Evolutionary conservation across 2,888 invertebrate genomes (phyloP).

Genomic region (Troides aeacus): DNA sequence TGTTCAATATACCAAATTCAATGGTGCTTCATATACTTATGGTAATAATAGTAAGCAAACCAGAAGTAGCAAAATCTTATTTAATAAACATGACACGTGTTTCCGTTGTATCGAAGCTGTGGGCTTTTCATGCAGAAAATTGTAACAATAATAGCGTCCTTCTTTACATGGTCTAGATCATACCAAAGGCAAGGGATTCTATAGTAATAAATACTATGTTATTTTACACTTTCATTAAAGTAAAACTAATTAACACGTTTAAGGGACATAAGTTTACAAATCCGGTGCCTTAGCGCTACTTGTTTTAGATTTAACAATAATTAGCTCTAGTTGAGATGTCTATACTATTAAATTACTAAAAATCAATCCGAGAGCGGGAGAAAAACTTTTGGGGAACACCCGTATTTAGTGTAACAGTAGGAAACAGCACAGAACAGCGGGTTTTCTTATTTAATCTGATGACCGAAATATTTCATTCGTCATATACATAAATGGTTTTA

Average conservation of each 20-base stretch:
- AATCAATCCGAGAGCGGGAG: conserved; percentile 15
- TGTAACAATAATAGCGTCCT: conserved; percentile 1
- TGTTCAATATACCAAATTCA: conserved; percentile 30
- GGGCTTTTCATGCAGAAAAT: conserved; percentile 7
- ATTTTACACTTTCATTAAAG: conserved; percentile 23
- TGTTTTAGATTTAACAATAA: conserved; percentile 25
- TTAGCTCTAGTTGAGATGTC: conserved; percentile 22
- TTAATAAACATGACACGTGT: conserved; percentile 11
- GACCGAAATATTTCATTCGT: neutral
- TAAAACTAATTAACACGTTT: conserved; percentile 13
- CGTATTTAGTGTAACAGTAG: neutral
- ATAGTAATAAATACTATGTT: conserved; percentile 8
- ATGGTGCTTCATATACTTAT: conserved; percentile 31
- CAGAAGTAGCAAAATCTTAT: conserved; percentile 21
- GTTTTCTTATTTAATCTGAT: neutral
- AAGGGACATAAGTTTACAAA: conserved; percentile 25
- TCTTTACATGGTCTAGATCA: conserved; percentile 10
- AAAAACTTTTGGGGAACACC: neutral
- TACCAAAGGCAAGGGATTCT: conserved; percentile 20
- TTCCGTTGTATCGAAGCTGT: conserved; percentile 16
- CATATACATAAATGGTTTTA: neutral
- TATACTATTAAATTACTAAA: conserved; percentile 1
- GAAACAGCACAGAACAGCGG: neutral
- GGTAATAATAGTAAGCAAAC: conserved; percentile 27
- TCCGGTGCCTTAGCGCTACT: conserved; percentile 30